Conservation (phyloP, 2,113 vertebrate species). For the Gavialis gangeticus region DNA sequence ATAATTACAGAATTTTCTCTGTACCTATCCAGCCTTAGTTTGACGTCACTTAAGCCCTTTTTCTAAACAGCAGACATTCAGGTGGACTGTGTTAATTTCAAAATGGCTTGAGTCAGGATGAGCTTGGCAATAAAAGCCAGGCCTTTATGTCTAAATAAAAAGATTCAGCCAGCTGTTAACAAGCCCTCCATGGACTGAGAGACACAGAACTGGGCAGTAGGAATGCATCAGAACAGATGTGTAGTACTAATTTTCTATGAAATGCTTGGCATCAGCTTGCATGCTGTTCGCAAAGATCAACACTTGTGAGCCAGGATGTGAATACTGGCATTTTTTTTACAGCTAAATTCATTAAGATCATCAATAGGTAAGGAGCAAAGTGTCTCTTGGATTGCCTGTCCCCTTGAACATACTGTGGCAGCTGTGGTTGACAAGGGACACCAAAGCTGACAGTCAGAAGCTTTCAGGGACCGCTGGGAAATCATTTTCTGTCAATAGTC, state of each 20-base stretch:
- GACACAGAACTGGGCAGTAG: background rate
- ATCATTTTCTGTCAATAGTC: background rate
- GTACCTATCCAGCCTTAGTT: constrained; percentile 28
- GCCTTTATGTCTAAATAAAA: background rate
- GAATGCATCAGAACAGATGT: background rate
- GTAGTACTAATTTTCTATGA: background rate
- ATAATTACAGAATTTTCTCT: background rate
- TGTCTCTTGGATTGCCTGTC: background rate
- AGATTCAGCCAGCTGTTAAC: background rate
- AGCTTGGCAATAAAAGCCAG: background rate
- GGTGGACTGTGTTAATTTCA: background rate
- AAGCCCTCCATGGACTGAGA: background rate
- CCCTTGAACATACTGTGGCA: background rate
- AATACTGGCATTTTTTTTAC: constrained; percentile 10
- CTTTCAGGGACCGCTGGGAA: background rate
- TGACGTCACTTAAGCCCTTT: background rate
- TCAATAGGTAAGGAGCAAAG: background rate
- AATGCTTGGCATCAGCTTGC: background rate
- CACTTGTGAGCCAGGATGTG: background rate
- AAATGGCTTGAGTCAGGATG: background rate
- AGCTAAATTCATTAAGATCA: background rate
- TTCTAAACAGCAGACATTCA: background rate
- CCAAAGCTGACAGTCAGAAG: background rate
- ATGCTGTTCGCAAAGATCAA: background rate
- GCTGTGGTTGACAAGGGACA: background rate